Evolutionary conservation across 2,888 invertebrate genomes (phyloP), one percentile per base, ranked within the genome.

Genomic region (Chouioia cunea): DNA sequence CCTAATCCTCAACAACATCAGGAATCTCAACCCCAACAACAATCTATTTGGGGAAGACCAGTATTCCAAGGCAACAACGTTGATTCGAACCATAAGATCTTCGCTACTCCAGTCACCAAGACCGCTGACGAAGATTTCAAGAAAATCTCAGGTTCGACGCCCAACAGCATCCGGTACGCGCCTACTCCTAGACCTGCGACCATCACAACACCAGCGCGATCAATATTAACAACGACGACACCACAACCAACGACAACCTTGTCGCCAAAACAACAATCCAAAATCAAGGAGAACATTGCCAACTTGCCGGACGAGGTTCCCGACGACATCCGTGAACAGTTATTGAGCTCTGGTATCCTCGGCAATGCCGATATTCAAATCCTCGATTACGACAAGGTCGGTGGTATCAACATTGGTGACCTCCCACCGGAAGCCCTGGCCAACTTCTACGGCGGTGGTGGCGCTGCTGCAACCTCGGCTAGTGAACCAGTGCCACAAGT

Each of bases 301-400:
- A 86, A 85, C 58, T 79, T 96, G 53, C 96, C 96, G 14, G 95
- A 94, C 79, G 95, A 96, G 87, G 95, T 95, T 6, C 96, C 96
- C 4, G 95, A 94, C 76, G 95, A 96, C 78, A 88, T 96, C 56
- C 89, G 95, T 50, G 90, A 94, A 81, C 95, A 96, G 79, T 86
- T 96, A 4, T 86, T 95, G 56, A 92, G 93, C 59, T 95, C 95
- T 0, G 96, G 96, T 48, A 95, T 96, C 77, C 87, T 96, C 66
- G 93, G 93, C 77, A 94, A 95, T 80, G 95, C 95, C 54, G 93
- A 95, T 78, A 95, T 96, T 71, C 95, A 95, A 76, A 90, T 96
- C 58, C 86, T 95, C 70, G 95, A 95, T 86, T 95, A 95, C 79
- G 95, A 95, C 80, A 95, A 95, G 87, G 91, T 94, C 50, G 95